A percentile compares a stretch with the other conserved stretches of the same genome.
Evolutionary conservation across 2,797 vertebrate species (phyloP).

Genomic region (Lindbergichthys nudifrons): DNA sequence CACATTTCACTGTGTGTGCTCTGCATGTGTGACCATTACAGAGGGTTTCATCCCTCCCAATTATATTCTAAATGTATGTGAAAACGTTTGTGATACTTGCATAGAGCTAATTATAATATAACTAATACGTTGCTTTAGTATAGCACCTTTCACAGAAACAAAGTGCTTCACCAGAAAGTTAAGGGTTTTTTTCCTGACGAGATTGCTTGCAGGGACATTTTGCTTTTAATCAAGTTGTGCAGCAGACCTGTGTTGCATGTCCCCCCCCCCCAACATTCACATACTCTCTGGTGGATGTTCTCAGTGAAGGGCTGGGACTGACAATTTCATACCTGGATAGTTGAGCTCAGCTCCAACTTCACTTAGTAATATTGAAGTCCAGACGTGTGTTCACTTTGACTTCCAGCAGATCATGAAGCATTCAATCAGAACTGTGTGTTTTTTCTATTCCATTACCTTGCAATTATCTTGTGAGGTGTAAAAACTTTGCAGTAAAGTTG

Average conservation of each 20-base stretch:
- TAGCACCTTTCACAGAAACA: too few species aligned
- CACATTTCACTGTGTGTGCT: too few species aligned
- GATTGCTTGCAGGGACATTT: background rate
- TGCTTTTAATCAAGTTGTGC: conserved; percentile 9
- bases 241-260: conserved; percentile 1
- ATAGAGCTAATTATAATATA: too few species aligned
- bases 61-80: background rate
- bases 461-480: background rate
- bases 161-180: too few species aligned
- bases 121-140: too few species aligned
- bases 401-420: conserved; percentile 13
- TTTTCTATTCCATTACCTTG: conserved; percentile 1
- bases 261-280: background rate
- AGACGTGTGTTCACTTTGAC: conserved; percentile 1
- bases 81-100: background rate
- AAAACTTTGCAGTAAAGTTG: background rate
- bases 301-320: conserved; percentile 18
- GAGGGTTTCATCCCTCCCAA: too few species aligned
- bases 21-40: too few species aligned
- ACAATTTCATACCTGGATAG: conserved; percentile 48
- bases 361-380: background rate
- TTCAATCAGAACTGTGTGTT: background rate
- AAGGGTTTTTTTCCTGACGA: background rate
- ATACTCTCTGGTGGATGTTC: conserved; percentile 5
- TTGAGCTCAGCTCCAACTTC: conserved; percentile 18